Evolutionary conservation across 2,888 invertebrate species (phyloP).

Genomic region (Lobophora halterata): DNA sequence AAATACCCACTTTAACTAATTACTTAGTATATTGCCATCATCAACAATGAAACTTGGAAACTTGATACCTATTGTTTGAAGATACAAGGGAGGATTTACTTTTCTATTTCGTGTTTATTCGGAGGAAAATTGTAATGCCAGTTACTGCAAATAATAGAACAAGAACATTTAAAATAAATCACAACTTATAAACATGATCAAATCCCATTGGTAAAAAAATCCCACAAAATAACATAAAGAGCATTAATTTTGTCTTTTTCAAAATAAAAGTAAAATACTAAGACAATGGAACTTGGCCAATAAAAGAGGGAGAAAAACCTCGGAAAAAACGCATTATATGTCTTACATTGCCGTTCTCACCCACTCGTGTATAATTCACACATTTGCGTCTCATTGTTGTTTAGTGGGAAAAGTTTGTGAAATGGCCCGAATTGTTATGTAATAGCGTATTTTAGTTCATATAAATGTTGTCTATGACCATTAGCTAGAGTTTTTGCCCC

Average conservation of each 20-base stretch:
- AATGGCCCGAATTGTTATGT: conserved; percentile 27
- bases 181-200: not conserved
- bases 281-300: conserved; percentile 53
- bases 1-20: conserved; percentile 11
- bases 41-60: conserved; percentile 12
- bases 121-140: conserved; percentile 1
- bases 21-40: conserved; percentile 11
- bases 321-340: conserved; percentile 49
- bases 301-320: conserved; percentile 49
- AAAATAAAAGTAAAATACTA: conserved; percentile 27
- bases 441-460: conserved; percentile 19
- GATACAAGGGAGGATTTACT: conserved; percentile 12
- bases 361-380: conserved; percentile 57
- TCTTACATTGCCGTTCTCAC: conserved; percentile 55
- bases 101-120: conserved; percentile 10
- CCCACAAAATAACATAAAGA: conserved; percentile 14
- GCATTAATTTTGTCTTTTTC: conserved; percentile 23
- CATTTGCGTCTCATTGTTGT: conserved; percentile 46
- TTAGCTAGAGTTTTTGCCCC: too few species aligned
- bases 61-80: conserved; percentile 13
- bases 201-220: not conserved
- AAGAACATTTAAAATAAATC: not conserved
- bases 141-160: not conserved
- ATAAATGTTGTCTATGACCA: too few species aligned
- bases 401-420: conserved; percentile 38